Percentiles rank a stretch among this genome's conserved stretches.
Evolutionary conservation across 2,888 invertebrate genomes (phyloP).

Genomic region (Ophonus ardosiacus): DNA sequence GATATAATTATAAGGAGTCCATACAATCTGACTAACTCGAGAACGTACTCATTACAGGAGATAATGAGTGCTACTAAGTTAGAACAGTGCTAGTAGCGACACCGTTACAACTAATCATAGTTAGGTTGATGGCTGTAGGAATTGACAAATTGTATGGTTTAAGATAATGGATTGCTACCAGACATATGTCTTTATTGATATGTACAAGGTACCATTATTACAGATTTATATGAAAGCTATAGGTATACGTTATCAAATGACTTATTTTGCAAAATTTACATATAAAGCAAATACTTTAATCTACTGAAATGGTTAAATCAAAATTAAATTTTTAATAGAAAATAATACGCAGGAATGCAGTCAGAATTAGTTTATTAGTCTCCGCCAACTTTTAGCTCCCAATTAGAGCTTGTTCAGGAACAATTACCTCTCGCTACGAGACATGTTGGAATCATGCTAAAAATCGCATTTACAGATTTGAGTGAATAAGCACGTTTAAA

Average conservation of each 20-base stretch:
- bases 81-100: conserved; percentile 23
- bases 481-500: too few relatives aligned
- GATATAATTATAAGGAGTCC: conserved; percentile 34
- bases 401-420: too few relatives aligned
- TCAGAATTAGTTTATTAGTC: too few relatives aligned
- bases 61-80: conserved; percentile 34
- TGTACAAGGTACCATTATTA: neutral
- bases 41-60: conserved; percentile 34
- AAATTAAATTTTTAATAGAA: too few relatives aligned
- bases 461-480: too few relatives aligned
- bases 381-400: too few relatives aligned
- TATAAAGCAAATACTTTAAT: too few relatives aligned
- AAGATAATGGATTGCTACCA: conserved; percentile 23
- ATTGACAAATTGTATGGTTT: conserved; percentile 31
- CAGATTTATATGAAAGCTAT: neutral
- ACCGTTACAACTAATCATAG: conserved; percentile 20
- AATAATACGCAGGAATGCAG: too few relatives aligned
- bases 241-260: neutral
- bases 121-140: conserved; percentile 1
- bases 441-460: too few relatives aligned
- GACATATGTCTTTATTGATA: conserved; percentile 4
- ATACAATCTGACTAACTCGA: conserved; percentile 33
- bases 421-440: too few relatives aligned
- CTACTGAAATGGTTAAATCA: too few relatives aligned
- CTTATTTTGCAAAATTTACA: neutral